phyloP scores from a whole-genome alignment of 2,113 vertebrate genomes.

The Ariopsis seemanni region DNA sequence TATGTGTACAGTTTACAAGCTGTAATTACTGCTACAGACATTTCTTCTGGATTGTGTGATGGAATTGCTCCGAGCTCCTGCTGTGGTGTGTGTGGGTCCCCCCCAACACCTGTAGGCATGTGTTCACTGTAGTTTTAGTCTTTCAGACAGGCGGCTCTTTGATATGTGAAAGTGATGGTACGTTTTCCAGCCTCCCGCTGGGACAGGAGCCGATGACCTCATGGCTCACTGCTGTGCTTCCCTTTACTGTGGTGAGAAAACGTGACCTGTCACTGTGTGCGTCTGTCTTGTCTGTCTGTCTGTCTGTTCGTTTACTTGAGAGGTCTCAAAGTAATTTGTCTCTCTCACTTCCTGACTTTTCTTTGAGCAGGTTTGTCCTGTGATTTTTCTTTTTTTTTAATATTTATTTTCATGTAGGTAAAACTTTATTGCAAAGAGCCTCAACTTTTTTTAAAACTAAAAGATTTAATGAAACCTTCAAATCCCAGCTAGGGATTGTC shows the following conservation, averaged over 20 bases:
- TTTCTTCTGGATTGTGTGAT: background rate
- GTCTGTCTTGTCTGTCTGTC: background rate
- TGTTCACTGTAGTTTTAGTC: background rate
- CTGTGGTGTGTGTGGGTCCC: background rate
- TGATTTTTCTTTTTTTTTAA: background rate
- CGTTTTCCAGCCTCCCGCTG: conserved; percentile 22
- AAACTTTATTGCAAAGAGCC: background rate
- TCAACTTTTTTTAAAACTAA: background rate
- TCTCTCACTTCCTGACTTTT: background rate
- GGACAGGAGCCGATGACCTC: conserved; percentile 33
- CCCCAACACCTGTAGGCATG: background rate
- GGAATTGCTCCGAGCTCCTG: background rate
- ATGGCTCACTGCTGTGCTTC: background rate
- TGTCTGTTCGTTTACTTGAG: background rate
- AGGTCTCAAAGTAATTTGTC: background rate
- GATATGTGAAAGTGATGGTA: background rate
- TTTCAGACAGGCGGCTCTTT: conserved; percentile 22
- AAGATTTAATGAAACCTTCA: background rate
- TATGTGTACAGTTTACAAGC: background rate
- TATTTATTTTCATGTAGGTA: background rate
- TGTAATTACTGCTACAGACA: background rate
- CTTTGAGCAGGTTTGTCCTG: background rate
- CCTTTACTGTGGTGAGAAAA: background rate
- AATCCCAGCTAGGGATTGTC: background rate
- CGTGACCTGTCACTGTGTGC: background rate